Evolutionary conservation across 2,888 invertebrate genomes (phyloP).

Genomic region (Phyllotreta cruciferae): DNA sequence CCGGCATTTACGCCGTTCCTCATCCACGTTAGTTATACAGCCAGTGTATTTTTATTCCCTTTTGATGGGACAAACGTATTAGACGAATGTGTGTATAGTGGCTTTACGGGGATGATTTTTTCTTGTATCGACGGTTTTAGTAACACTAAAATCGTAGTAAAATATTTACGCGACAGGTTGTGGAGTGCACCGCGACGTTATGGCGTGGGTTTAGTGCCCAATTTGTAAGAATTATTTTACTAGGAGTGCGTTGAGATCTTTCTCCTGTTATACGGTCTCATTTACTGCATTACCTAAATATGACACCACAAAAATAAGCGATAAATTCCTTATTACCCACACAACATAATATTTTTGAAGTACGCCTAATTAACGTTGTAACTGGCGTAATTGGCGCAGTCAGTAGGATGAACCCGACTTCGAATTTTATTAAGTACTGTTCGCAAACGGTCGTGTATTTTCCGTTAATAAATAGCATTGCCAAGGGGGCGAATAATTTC

Average conservation of each 20-base stretch:
- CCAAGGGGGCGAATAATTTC: too few relatives aligned
- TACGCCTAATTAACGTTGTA: too few relatives aligned
- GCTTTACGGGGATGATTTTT: constrained; percentile 56
- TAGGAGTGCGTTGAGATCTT: not conserved
- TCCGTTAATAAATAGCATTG: too few relatives aligned
- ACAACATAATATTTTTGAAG: too few relatives aligned
- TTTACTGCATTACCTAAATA: too few relatives aligned
- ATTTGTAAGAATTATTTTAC: constrained; percentile 16
- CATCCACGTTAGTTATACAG: constrained; percentile 44
- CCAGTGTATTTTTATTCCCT: constrained; percentile 52
- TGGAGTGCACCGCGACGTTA: constrained; percentile 25
- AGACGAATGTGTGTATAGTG: constrained; percentile 56
- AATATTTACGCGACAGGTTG: constrained; percentile 41
- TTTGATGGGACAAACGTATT: constrained; percentile 57
- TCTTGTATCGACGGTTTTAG: constrained; percentile 56
- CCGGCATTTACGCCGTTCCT: constrained; percentile 40
- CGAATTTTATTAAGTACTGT: too few relatives aligned
- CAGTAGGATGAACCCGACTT: too few relatives aligned
- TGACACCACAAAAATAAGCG: too few relatives aligned
- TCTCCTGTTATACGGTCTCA: too few relatives aligned
- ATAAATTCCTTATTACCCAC: too few relatives aligned
- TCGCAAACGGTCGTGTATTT: too few relatives aligned
- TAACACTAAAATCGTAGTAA: constrained; percentile 54
- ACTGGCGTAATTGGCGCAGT: too few relatives aligned
- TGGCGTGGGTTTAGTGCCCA: constrained; percentile 5